Percentiles rank a stretch among this genome's conserved stretches.
Conservation (phyloP, 1,140 invertebrate genomes). For the Calephelis virginiensis region DNA sequence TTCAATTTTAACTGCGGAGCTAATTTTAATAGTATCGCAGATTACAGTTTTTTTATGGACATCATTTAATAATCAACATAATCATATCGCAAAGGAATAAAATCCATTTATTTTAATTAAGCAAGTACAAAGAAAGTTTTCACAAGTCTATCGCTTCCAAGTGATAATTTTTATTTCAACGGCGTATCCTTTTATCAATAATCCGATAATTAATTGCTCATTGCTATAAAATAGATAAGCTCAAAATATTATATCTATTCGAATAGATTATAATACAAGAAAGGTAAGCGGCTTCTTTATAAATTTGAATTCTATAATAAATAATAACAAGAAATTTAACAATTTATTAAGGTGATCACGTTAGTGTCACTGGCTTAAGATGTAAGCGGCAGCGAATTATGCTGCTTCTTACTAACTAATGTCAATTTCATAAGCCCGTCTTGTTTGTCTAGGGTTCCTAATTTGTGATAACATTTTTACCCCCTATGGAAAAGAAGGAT, state of each 20-base stretch:
- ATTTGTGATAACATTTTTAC: too few relatives aligned
- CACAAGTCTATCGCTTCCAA: not conserved
- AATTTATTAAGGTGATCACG: not conserved
- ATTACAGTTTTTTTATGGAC: too few relatives aligned
- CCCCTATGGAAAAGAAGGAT: too few relatives aligned
- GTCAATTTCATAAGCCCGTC: not conserved
- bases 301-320: not conserved
- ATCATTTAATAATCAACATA: too few relatives aligned
- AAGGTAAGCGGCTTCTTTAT: slow-evolving; percentile 1
- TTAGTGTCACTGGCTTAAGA: not conserved
- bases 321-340: slow-evolving; percentile 2
- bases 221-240: slow-evolving; percentile 8
- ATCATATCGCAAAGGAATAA: slow-evolving; percentile 26
- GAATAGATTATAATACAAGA: not conserved
- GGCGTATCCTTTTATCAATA: slow-evolving; percentile 7
- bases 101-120: slow-evolving; percentile 1
- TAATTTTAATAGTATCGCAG: too few relatives aligned
- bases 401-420: not conserved
- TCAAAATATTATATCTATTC: slow-evolving; percentile 9
- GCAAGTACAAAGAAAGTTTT: not conserved
- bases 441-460: too few relatives aligned
- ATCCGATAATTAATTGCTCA: slow-evolving; percentile 11
- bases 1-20: too few relatives aligned
- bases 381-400: not conserved
- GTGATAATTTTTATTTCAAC: not conserved